Evolutionary conservation across 2,797 vertebrate genomes (phyloP).

Genomic region (Caiman crocodilus): DNA sequence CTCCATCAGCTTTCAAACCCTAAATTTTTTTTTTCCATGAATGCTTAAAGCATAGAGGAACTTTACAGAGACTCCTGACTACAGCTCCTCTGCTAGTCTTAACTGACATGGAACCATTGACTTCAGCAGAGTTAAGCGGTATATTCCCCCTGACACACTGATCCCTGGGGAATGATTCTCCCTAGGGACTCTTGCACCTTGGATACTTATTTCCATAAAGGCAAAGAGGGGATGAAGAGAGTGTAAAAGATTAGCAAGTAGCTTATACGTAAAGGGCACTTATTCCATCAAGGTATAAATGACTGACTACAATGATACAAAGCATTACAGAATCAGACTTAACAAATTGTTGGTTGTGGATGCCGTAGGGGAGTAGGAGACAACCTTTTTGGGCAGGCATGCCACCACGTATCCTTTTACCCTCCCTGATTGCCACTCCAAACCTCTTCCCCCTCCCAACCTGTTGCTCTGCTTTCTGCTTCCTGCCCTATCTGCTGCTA

Average conservation of each 20-base stretch:
- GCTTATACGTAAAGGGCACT: neutral
- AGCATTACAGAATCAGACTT: neutral
- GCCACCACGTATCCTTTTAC: too few species aligned
- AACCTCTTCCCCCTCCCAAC: too few species aligned
- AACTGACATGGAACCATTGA: neutral
- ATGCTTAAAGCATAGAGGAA: neutral
- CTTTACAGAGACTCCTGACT: neutral
- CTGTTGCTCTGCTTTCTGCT: too few species aligned
- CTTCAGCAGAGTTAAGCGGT: neutral
- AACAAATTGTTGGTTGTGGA: neutral
- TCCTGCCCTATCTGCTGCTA: too few species aligned
- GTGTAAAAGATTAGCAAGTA: neutral
- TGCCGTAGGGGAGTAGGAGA: too few species aligned
- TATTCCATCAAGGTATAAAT: neutral
- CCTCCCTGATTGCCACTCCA: too few species aligned
- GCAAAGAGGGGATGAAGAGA: neutral
- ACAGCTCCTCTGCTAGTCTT: neutral
- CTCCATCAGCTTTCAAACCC: neutral
- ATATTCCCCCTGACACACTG: neutral
- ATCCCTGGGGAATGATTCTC: neutral
- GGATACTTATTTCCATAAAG: neutral
- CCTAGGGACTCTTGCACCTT: neutral
- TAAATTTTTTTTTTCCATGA: accelerated
- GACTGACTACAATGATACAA: neutral
- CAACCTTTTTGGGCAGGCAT: too few species aligned